A percentile compares a stretch with the other conserved stretches of the same genome.
Evolutionary conservation across 2,888 invertebrate species (phyloP).

Genomic region (Cheilosia impressa): DNA sequence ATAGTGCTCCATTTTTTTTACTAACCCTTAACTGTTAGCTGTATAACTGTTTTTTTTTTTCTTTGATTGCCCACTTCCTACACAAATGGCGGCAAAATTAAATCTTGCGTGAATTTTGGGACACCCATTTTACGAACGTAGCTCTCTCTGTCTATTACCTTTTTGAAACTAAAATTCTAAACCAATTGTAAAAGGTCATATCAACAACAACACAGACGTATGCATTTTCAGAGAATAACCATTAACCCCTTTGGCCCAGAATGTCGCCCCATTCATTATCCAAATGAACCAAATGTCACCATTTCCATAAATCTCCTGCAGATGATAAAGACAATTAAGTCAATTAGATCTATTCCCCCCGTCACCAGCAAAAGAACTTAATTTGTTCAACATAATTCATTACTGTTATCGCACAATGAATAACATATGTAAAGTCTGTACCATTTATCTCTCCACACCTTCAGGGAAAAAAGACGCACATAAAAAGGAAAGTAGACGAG

Average conservation of each 20-base stretch:
- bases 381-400: constrained; percentile 71
- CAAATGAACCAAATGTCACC: constrained; percentile 9
- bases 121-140: too few relatives aligned
- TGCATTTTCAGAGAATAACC: too few relatives aligned
- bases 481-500: constrained; percentile 8
- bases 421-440: constrained; percentile 61
- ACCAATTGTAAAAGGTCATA: too few relatives aligned
- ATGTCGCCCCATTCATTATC: neutral
- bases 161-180: too few relatives aligned
- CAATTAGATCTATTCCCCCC: constrained; percentile 57
- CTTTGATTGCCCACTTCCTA: too few relatives aligned
- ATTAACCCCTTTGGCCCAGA: neutral
- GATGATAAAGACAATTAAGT: constrained; percentile 69
- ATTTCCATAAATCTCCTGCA: constrained; percentile 53
- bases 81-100: too few relatives aligned
- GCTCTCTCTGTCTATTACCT: too few relatives aligned
- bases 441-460: constrained; percentile 65
- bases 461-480: constrained; percentile 15
- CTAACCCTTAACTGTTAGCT: too few relatives aligned
- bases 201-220: too few relatives aligned
- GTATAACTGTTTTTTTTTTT: too few relatives aligned
- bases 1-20: too few relatives aligned
- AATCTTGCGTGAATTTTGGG: too few relatives aligned
- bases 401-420: constrained; percentile 54
- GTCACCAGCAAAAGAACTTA: constrained; percentile 23